Evolutionary conservation across 2,888 invertebrate genomes (phyloP), one percentile per base, ranked within the genome.

Genomic region (Scaptomyza reducta): DNA sequence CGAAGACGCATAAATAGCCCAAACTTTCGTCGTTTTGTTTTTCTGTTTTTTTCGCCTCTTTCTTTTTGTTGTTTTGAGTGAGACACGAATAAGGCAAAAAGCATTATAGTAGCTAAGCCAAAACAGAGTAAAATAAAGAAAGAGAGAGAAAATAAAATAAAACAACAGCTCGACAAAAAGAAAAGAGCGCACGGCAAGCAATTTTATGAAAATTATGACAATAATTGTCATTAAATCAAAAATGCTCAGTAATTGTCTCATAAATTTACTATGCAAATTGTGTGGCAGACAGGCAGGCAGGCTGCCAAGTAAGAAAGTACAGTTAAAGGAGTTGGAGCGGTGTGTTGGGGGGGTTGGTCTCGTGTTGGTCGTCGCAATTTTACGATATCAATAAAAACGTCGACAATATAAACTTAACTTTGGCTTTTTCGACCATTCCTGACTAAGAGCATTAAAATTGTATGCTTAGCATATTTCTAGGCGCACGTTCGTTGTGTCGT

Each of bases 201-300:
- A 82, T 78, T 88, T 84, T 83, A 88, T 84, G 80, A 82, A 84
- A 88, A 89, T 88, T 88, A 89, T 84, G 84, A 82, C 87, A 89
- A 88, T 88, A 88, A 89, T 88, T 89, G 89, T 88, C 84, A 82
- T 88, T 88, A 88, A 88, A 88, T 88, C 89, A 88, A 89, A 88
- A 89, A 89, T 89, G 77, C 76, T 81, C 75, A 74, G 81, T 88
- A 87, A 88, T 87, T 87, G 87, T 88, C 83, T 88, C 88, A 86
- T 88, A 87, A 87, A 89, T 87, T 87, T 83, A 75, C 79, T 84
- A 87, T 83, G 85, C 79, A 86, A 88, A 86, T 88, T 87, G 82
- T 83, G 84, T 58, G 77, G 74, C 64, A 64, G 67, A 63, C 55
- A 49, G 50, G 51, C 31, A 18, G 38, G 38, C 38, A 3, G 7